Evolutionary conservation across 2,888 invertebrate species (phyloP).

Genomic region (Andrena haemorrhoa): DNA sequence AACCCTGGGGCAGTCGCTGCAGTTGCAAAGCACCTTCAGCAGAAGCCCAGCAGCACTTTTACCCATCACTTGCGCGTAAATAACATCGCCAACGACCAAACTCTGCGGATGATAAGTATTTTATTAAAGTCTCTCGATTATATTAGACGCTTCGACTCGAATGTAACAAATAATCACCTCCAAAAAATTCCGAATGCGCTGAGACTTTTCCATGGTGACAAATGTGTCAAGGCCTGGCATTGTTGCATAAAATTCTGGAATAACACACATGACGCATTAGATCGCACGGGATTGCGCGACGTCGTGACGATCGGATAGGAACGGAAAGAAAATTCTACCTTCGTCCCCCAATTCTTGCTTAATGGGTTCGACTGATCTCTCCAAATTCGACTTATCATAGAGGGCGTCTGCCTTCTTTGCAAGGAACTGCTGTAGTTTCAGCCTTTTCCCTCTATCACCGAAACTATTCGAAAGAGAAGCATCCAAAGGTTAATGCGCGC

Average conservation of each 20-base stretch:
- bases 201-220: slow-evolving; percentile 91
- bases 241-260: slow-evolving; percentile 91
- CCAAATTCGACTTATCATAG: slow-evolving; percentile 86
- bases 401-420: slow-evolving; percentile 93
- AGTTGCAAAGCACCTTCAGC: slow-evolving; percentile 94
- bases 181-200: slow-evolving; percentile 92
- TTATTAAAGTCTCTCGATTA: background rate
- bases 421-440: slow-evolving; percentile 95
- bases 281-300: slow-evolving; percentile 14
- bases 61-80: slow-evolving; percentile 92
- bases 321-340: slow-evolving; percentile 84
- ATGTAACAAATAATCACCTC: slow-evolving; percentile 87
- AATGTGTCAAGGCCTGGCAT: slow-evolving; percentile 96
- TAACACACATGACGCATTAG: background rate
- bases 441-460: slow-evolving; percentile 92
- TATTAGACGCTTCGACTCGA: background rate
- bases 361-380: slow-evolving; percentile 76
- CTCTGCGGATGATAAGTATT: slow-evolving; percentile 73
- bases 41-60: slow-evolving; percentile 90
- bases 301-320: background rate
- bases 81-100: slow-evolving; percentile 88
- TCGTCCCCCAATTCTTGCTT: slow-evolving; percentile 86
- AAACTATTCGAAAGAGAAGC: slow-evolving; percentile 84
- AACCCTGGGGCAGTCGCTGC: slow-evolving; percentile 91
- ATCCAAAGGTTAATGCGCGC: background rate